phyloP scores from a whole-genome alignment of 37 sponge, comb jelly and placozoan genomes.

The Oopsacas minuta region DNA sequence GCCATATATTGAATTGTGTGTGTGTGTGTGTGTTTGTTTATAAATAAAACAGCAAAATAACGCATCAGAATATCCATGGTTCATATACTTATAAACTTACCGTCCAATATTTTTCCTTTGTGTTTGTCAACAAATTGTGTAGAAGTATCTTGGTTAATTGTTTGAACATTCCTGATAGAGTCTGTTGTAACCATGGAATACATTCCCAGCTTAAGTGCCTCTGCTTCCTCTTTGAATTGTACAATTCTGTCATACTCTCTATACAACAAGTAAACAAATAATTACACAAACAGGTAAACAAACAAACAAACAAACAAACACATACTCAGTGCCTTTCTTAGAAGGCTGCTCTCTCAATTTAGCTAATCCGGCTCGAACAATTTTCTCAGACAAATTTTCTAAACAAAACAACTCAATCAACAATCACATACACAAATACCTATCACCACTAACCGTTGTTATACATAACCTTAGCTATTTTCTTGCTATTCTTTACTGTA shows the following conservation, averaged over 20 bases:
- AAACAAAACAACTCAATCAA: background rate
- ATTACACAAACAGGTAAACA: background rate
- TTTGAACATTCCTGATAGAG: background rate
- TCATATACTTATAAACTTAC: too few relatives aligned
- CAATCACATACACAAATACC: background rate
- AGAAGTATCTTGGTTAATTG: constrained; percentile 36
- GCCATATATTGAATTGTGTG: too few relatives aligned
- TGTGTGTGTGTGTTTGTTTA: too few relatives aligned
- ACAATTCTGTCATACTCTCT: background rate
- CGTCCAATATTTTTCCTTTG: constrained; percentile 57
- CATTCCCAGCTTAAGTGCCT: background rate
- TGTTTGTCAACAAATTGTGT: constrained; percentile 60
- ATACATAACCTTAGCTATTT: background rate
- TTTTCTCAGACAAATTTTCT: constrained; percentile 15
- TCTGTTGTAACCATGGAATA: background rate
- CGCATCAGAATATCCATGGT: too few relatives aligned
- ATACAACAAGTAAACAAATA: background rate
- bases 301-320: constrained; percentile 21
- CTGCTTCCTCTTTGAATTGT: background rate
- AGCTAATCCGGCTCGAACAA: background rate
- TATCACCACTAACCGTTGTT: background rate
- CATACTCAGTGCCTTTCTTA: background rate
- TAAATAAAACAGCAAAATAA: too few relatives aligned
- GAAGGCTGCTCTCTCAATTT: background rate
- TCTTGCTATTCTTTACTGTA: constrained; percentile 8